These are phyloP conservation scores for Pelodytes ibericus DNA, from an alignment of 2,797 vertebrate genomes.

Conservation along the genomic window DNA sequence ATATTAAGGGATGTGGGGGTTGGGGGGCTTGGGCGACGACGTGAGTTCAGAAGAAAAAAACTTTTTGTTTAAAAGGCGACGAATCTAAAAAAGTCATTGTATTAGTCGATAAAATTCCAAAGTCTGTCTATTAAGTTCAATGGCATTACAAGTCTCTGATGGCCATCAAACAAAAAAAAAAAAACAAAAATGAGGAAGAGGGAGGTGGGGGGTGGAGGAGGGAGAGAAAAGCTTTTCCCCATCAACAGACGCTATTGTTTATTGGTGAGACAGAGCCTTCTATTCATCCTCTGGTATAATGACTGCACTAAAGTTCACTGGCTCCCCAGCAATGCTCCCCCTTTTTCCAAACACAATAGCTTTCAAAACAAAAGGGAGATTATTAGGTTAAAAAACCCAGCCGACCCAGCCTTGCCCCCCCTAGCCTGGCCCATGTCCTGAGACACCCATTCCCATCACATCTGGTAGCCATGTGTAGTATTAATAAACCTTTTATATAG, in stretches of 20 bases:
- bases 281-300: constrained; percentile 77
- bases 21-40: constrained; percentile 9
- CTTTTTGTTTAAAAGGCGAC: background rate
- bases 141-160: constrained; percentile 21
- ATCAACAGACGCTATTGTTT: constrained; percentile 49
- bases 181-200: too few relatives aligned
- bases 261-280: constrained; percentile 79
- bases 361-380: constrained; percentile 89
- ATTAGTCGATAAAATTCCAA: background rate
- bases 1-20: too few relatives aligned
- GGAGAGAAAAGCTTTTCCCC: constrained; percentile 27
- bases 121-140: constrained; percentile 33
- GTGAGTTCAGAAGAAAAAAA: constrained; percentile 22
- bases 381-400: constrained; percentile 83
- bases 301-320: constrained; percentile 78
- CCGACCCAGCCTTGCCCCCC: constrained; percentile 71
- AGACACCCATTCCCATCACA: constrained; percentile 82
- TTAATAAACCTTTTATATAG: constrained; percentile 98
- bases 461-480: constrained; percentile 97
- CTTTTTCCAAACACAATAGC: constrained; percentile 80
- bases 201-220: too few relatives aligned
- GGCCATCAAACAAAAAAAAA: too few relatives aligned
- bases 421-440: constrained; percentile 45
- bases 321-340: constrained; percentile 61
- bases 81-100: constrained; percentile 31